A percentile compares a stretch with the other conserved stretches of the same genome.
Conservation (phyloP, 1,140 invertebrate genomes). For the Lasaia peninsularis region DNA sequence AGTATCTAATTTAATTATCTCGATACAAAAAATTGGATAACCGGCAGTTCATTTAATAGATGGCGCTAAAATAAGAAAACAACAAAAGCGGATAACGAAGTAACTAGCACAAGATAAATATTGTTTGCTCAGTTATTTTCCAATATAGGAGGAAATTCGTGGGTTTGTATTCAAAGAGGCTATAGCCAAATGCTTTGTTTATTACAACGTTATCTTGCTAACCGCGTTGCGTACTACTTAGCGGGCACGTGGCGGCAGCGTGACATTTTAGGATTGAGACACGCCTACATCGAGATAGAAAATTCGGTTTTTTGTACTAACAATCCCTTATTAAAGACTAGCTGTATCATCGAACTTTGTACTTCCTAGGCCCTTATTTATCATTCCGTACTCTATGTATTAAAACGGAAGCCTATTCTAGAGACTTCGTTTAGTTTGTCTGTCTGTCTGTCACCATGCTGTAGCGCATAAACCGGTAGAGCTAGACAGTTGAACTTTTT, state of each 20-base stretch:
- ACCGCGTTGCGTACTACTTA: constrained; percentile 14
- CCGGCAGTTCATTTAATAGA: too few relatives aligned
- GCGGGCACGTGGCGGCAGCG: not conserved
- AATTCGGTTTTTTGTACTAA: not conserved
- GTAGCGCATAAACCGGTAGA: too few relatives aligned
- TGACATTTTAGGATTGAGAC: constrained; percentile 1
- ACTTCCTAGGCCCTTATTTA: too few relatives aligned
- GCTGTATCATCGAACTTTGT: too few relatives aligned
- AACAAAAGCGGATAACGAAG: not conserved
- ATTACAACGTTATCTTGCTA: constrained; percentile 12
- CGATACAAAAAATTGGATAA: too few relatives aligned
- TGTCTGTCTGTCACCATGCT: too few relatives aligned
- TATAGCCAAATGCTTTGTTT: constrained; percentile 6
- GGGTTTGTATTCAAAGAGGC: not conserved
- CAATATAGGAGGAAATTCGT: constrained; percentile 9
- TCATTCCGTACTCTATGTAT: too few relatives aligned
- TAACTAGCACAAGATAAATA: not conserved
- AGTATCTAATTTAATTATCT: too few relatives aligned
- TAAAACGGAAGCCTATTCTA: too few relatives aligned
- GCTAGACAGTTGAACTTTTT: too few relatives aligned
- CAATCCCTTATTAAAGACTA: not conserved
- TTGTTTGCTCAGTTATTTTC: constrained; percentile 7
- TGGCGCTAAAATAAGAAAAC: not conserved
- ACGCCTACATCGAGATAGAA: not conserved
- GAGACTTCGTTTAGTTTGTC: too few relatives aligned